phyloP scores from a whole-genome alignment of 2,797 vertebrate species.

The Malurus splendens region DNA sequence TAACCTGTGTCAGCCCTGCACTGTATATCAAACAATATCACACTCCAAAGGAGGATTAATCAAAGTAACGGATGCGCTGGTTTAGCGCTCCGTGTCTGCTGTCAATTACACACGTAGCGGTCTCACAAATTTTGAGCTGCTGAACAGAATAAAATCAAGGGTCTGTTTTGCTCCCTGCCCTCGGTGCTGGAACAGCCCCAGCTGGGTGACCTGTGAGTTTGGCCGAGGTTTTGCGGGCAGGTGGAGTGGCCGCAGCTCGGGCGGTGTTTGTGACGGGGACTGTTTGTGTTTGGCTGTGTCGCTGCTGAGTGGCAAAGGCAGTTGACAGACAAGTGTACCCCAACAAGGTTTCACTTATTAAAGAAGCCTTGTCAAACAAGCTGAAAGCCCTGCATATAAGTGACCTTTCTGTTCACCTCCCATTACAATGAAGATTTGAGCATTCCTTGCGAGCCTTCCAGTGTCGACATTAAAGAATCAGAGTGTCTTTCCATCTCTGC shows the following conservation, averaged over 20 bases:
- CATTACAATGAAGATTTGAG: slow-evolving; percentile 63
- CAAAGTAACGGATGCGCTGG: slow-evolving; percentile 6
- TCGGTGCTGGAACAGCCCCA: not conserved
- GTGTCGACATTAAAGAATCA: slow-evolving; percentile 58
- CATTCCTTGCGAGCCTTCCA: slow-evolving; percentile 43
- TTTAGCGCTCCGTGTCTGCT: slow-evolving; percentile 21
- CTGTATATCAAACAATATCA: slow-evolving; percentile 63
- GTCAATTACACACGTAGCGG: not conserved
- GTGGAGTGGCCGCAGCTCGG: not conserved
- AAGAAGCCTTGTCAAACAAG: slow-evolving; percentile 58
- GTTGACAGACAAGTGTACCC: slow-evolving; percentile 53
- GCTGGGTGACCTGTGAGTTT: not conserved
- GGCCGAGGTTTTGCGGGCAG: not conserved
- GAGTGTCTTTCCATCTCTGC: slow-evolving; percentile 60
- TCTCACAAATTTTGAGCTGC: slow-evolving; percentile 11
- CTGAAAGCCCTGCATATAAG: slow-evolving; percentile 48
- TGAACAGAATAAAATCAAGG: slow-evolving; percentile 6
- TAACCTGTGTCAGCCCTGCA: slow-evolving; percentile 60
- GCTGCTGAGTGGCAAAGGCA: not conserved
- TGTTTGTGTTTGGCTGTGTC: slow-evolving; percentile 41
- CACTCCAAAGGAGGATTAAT: slow-evolving; percentile 59
- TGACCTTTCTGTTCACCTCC: slow-evolving; percentile 53
- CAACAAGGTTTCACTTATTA: slow-evolving; percentile 54
- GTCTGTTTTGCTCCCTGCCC: not conserved
- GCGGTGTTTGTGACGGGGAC: not conserved